These are phyloP conservation scores for Pollicipes pollicipes DNA, from an alignment of 1,140 invertebrate species.

Conservation along the genomic window DNA sequence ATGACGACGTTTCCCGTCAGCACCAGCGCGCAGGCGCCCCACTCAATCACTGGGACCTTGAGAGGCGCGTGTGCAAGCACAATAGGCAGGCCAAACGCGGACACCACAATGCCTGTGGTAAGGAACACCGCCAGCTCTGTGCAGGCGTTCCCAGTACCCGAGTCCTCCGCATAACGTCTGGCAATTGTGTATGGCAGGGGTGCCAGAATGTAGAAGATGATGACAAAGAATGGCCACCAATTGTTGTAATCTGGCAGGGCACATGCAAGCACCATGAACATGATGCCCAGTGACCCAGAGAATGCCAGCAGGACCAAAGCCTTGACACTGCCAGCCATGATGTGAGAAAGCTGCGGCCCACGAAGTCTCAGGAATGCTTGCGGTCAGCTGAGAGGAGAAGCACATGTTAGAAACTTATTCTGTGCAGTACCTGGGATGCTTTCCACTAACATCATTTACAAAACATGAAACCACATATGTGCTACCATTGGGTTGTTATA, in stretches of 20 bases:
- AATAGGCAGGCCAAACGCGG: slow-evolving; percentile 85
- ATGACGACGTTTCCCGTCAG: slow-evolving; percentile 77
- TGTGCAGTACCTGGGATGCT: too few species aligned
- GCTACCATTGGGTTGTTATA: too few species aligned
- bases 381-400: too few species aligned
- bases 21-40: slow-evolving; percentile 69
- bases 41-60: slow-evolving; percentile 40
- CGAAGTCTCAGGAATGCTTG: too few species aligned
- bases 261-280: slow-evolving; percentile 86
- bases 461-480: too few species aligned
- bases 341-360: too few species aligned
- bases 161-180: slow-evolving; percentile 40
- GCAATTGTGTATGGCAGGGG: slow-evolving; percentile 81
- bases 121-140: slow-evolving; percentile 76
- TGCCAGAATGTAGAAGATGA: slow-evolving; percentile 81
- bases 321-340: background rate
- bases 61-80: slow-evolving; percentile 58
- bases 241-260: slow-evolving; percentile 68
- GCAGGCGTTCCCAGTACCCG: slow-evolving; percentile 38
- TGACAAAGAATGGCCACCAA: slow-evolving; percentile 96
- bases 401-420: too few species aligned
- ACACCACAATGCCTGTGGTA: slow-evolving; percentile 61
- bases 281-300: slow-evolving; percentile 87
- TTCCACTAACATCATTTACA: too few species aligned
- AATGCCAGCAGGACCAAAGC: slow-evolving; percentile 74